Evolutionary conservation across 2,113 vertebrate genomes (phyloP), one percentile per base, ranked within the genome.

Genomic region (Egretta garzetta): DNA sequence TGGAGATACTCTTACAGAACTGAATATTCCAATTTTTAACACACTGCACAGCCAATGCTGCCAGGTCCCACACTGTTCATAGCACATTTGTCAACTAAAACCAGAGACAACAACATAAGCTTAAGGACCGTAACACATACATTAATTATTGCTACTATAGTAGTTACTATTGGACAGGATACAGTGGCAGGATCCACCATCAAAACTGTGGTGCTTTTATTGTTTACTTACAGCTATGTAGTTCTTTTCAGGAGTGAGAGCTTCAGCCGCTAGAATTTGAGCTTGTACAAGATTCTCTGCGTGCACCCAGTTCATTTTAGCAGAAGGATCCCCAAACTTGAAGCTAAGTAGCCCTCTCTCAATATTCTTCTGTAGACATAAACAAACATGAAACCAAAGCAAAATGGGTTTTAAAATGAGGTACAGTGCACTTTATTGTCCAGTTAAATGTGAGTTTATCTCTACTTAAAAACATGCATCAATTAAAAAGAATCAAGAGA

Each of bases 221-320:
- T 59, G 47, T 47, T 75, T 64, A 98, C 99, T 99, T 97, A 99
- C 99, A 33, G 99, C 99, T n/a, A 99, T 95, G 12, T 97, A 98
- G 93, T 89, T 97, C 97, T 96, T 99, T 76, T 97, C 96, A 1
- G 70, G 35, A 0, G 98, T 99, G 68, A 99, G 99, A 6, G 98
- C 99, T 45, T 99, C 98, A 0, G 99, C 99, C 1, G 99, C 99
- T 47, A 99, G 97, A 41, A 98, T 81, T 28, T 99, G 99, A 8
- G 99, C 99, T 97, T 98, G 97, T 26, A 99, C 98, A 92, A 99
- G 98, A 90, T 99, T 99, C 30, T 98, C 97, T 19, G 99, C 98
- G 0, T 99, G 99, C 3, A 99, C 99, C 99, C 99, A 99, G 98
- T 99, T 99, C 99, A 99, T 99, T 90, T 87, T 85, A 26, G 98